Evolutionary conservation across 2,797 vertebrate genomes (phyloP).

Genomic region (Etheostoma perlongum): DNA sequence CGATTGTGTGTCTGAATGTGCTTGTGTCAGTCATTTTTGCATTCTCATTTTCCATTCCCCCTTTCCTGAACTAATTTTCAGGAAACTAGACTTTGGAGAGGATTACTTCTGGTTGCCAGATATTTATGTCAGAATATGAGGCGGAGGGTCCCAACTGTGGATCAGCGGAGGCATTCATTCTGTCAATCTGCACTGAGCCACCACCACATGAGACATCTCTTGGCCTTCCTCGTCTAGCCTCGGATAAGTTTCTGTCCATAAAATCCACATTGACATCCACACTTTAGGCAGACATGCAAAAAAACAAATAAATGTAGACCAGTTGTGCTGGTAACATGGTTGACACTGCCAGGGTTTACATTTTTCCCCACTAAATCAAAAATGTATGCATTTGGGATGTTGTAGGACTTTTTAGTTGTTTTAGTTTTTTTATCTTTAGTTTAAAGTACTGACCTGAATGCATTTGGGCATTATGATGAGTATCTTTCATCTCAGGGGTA

Average conservation of each 20-base stretch:
- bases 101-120: conserved; percentile 65
- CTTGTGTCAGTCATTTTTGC: conserved; percentile 28
- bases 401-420: neutral
- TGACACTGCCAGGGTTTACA: neutral
- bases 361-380: neutral
- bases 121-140: conserved; percentile 52
- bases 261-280: conserved; percentile 30
- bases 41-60: conserved; percentile 42
- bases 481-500: neutral
- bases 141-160: conserved; percentile 39
- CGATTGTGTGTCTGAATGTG: conserved; percentile 7
- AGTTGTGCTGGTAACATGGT: neutral
- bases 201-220: conserved; percentile 25
- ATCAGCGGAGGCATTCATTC: conserved; percentile 56
- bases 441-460: neutral
- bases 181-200: conserved; percentile 48
- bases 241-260: conserved; percentile 35
- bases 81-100: conserved; percentile 53
- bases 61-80: conserved; percentile 65
- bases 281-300: conserved; percentile 8
- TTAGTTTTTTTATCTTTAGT: neutral
- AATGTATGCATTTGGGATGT: neutral
- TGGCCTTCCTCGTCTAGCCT: conserved; percentile 32
- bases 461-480: neutral
- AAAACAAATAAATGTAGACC: neutral